These are phyloP conservation scores for Alentia gelatinosa DNA, from an alignment of 2,888 invertebrate genomes.

Conservation along the genomic window DNA sequence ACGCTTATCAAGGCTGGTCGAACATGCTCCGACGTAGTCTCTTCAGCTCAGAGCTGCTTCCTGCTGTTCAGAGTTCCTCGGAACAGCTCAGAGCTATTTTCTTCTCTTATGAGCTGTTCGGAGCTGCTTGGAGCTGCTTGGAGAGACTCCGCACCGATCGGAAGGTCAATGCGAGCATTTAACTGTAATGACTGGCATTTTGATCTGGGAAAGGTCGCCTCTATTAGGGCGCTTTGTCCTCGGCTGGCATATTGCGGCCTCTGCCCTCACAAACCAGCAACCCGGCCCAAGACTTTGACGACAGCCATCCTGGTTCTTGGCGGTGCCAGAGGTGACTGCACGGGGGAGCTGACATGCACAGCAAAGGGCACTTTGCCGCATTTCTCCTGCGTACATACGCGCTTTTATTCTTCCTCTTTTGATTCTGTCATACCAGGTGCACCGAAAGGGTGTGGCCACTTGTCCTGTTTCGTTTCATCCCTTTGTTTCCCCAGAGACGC, in stretches of 20 bases:
- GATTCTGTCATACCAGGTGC: too few relatives aligned
- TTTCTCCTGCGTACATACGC: not conserved
- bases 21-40: too few relatives aligned
- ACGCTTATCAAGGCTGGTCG: too few relatives aligned
- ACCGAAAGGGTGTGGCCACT: too few relatives aligned
- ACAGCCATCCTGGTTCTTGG: not conserved
- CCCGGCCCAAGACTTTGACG: not conserved
- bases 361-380: not conserved
- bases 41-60: too few relatives aligned
- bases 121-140: too few relatives aligned
- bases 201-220: conserved; percentile 27
- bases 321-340: not conserved
- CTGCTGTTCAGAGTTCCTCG: too few relatives aligned
- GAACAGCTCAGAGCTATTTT: too few relatives aligned
- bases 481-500: too few relatives aligned
- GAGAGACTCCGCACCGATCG: not conserved
- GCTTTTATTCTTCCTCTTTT: too few relatives aligned
- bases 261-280: not conserved
- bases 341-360: not conserved
- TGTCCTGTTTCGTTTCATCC: too few relatives aligned
- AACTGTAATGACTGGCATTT: conserved; percentile 40
- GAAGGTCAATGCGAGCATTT: conserved; percentile 16
- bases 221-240: conserved; percentile 38
- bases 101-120: too few relatives aligned
- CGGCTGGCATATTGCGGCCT: not conserved